These are phyloP conservation scores for Pygocentrus nattereri DNA, from an alignment of 2,797 vertebrate genomes.

Conservation along the genomic window DNA sequence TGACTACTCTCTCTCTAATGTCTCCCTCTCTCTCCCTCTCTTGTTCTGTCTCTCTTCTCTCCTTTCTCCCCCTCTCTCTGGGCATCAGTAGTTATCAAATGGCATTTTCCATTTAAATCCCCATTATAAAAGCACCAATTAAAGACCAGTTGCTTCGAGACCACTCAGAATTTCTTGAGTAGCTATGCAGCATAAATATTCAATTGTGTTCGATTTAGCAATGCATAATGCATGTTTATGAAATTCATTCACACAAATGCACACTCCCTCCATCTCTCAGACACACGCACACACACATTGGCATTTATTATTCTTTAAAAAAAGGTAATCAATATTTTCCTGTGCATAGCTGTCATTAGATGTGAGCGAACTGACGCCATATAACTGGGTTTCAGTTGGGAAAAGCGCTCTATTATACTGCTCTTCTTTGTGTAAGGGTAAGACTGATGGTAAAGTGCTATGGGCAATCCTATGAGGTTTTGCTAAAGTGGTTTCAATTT, in stretches of 20 bases:
- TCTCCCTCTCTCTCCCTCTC: background rate
- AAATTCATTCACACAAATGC: conserved; percentile 55
- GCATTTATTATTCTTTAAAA: conserved; percentile 46
- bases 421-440: conserved; percentile 37
- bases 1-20: conserved; percentile 25
- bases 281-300: conserved; percentile 25
- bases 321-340: conserved; percentile 57
- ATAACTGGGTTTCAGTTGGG: conserved; percentile 33
- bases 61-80: background rate
- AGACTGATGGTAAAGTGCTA: conserved; percentile 51
- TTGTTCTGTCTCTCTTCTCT: background rate
- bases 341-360: conserved; percentile 50
- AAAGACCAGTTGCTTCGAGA: conserved; percentile 60
- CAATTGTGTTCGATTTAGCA: conserved; percentile 60
- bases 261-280: conserved; percentile 7
- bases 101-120: conserved; percentile 49
- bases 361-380: conserved; percentile 41
- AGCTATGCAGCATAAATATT: conserved; percentile 77
- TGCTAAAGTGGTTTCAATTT: conserved; percentile 50
- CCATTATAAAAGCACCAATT: conserved; percentile 45
- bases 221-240: conserved; percentile 57
- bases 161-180: conserved; percentile 74
- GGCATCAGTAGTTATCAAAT: conserved; percentile 50
- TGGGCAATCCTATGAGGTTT: conserved; percentile 45
- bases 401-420: conserved; percentile 45